A percentile compares a stretch with the other conserved stretches of the same genome.
phyloP scores from a whole-genome alignment of 2,797 vertebrate species.

The Epinephelus malabaricus region DNA sequence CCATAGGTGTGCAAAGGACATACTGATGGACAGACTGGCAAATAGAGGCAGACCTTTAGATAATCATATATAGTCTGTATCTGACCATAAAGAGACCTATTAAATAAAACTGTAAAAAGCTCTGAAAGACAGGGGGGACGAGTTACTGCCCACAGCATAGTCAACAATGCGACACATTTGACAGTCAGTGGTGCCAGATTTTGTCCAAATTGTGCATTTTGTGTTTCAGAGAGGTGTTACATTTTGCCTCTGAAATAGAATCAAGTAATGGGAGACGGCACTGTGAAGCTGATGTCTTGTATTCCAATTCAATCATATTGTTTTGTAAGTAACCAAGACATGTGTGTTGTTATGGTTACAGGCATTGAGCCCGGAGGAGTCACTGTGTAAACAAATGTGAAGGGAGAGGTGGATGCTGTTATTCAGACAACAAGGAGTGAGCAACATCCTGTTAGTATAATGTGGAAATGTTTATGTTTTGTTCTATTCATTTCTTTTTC shows the following conservation, averaged over 20 bases:
- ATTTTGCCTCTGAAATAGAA: not conserved
- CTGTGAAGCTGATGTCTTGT: not conserved
- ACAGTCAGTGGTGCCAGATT: not conserved
- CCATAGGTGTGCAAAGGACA: not conserved
- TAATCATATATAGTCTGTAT: no score
- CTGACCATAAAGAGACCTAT: not conserved
- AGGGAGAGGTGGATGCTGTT: not conserved
- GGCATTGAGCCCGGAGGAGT: not conserved
- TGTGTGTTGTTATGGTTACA: slow-evolving; percentile 37
- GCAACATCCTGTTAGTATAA: no score
- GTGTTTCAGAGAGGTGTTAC: not conserved
- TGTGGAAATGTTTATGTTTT: not conserved
- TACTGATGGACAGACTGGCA: no score
- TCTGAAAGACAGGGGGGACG: not conserved
- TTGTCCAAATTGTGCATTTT: not conserved
- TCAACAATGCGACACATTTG: not conserved
- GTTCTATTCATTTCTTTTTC: not conserved
- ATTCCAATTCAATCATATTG: not conserved
- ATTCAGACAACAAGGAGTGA: not conserved
- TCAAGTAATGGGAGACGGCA: not conserved
- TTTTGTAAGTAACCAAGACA: not conserved
- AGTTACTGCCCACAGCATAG: not conserved
- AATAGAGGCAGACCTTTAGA: no score
- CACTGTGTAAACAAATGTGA: not conserved
- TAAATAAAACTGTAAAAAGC: not conserved